These are phyloP conservation scores for Argentina silus DNA, from an alignment of 2,797 vertebrate species.

Conservation along the genomic window DNA sequence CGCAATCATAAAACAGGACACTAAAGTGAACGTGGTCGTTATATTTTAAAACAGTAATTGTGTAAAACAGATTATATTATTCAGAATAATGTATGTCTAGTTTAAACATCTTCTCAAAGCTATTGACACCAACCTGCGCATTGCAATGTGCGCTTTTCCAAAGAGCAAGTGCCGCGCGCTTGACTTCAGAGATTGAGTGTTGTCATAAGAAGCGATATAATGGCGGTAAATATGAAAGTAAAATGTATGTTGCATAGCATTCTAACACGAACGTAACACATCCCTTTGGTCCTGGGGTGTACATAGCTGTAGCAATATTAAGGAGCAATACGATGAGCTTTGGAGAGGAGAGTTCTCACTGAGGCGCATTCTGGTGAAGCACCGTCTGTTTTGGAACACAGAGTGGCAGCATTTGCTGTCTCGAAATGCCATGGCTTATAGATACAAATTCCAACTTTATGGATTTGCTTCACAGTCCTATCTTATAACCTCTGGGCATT, in stretches of 20 bases:
- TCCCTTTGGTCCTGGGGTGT: background rate
- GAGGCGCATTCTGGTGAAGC: constrained; percentile 48
- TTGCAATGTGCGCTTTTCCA: background rate
- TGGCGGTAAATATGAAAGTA: background rate
- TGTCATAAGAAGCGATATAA: background rate
- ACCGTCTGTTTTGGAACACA: constrained; percentile 72
- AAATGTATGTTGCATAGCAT: background rate
- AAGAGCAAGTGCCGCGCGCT: background rate
- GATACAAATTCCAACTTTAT: background rate
- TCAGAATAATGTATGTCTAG: background rate
- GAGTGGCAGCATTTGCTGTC: constrained; percentile 80
- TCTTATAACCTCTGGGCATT: background rate
- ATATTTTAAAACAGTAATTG: background rate
- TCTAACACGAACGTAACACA: background rate
- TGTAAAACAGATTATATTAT: background rate
- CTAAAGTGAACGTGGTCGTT: too few species aligned
- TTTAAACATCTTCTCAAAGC: background rate
- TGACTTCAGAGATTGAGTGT: background rate
- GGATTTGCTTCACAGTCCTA: background rate
- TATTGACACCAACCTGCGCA: background rate
- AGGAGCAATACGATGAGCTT: background rate
- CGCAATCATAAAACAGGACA: background rate
- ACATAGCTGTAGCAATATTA: background rate
- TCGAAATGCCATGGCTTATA: constrained; percentile 38
- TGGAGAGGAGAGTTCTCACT: background rate